Base-by-base conservation (phyloP, 1,140 invertebrate species). In the Radopholus similis region DNA sequence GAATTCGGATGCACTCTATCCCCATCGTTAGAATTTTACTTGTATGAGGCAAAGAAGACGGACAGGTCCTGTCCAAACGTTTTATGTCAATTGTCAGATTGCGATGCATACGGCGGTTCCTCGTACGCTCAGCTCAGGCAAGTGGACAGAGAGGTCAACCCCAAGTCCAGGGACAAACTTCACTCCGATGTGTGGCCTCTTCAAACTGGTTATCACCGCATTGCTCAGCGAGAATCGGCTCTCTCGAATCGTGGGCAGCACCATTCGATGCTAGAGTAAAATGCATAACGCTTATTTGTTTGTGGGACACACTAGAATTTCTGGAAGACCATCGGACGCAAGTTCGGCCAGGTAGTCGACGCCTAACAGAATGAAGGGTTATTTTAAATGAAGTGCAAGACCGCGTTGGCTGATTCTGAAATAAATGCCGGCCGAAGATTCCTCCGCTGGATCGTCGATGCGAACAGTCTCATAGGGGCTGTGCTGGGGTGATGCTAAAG, bases 261-360 rank as follows among this genome's bases (percentile, higher is more conserved):
- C 74, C 75, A 73, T 78, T 18, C 72, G 72, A 30, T 76, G 71
- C 59, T 62, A 38, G 26, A 18, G 47, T 30, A 6, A 23, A n/a
- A 13, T 18, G 23, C 18, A n/a, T 21, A 49, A 60, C 3, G 3
- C 4, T 32, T 3, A 49, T 26, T 60, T 18, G 13, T 9, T 3
- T 26, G 4, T 21, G 13, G 8, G 26, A 60, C 8, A 15, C n/a
- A 47, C 59, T 34, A 73, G 74, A 34, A 73, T 75, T 18, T 37
- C 28, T 2, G 72, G 72, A 23, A 73, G 37, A 1, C 72, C 72
- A 5, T 72, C 56, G 0, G 74, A 73, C 2, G 74, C 60, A 35
- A 73, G 54, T 18, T 71, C 51, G n/a, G 72, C 72, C 65, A 73
- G 53, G 47, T 73, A 73, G 49, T 73, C 72, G 3, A 73, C 72